Percentiles rank a stretch among this genome's conserved stretches.
phyloP scores from a whole-genome alignment of 2,888 invertebrate species.

The Dexiosoma caninum region DNA sequence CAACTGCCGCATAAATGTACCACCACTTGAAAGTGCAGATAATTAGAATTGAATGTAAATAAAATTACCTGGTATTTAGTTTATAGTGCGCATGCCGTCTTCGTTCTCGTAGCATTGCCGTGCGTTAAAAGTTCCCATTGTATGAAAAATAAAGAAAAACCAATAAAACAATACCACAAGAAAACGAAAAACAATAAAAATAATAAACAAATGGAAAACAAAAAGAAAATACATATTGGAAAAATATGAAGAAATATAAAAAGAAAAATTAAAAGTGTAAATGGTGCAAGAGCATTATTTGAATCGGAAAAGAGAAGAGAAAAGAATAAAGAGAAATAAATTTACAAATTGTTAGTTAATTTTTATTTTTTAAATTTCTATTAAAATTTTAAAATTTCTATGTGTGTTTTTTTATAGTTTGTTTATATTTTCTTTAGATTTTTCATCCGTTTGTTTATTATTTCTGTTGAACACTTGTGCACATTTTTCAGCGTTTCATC shows the following conservation, averaged over 20 bases:
- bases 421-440: slow-evolving; percentile 62
- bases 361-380: background rate
- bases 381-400: too few species aligned
- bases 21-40: too few species aligned
- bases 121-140: slow-evolving; percentile 78
- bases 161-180: slow-evolving; percentile 74
- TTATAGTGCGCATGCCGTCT: slow-evolving; percentile 92
- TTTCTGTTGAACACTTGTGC: slow-evolving; percentile 30
- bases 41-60: background rate
- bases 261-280: background rate
- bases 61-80: slow-evolving; percentile 87
- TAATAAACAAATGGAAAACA: slow-evolving; percentile 60
- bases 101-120: slow-evolving; percentile 89
- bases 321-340: slow-evolving; percentile 5
- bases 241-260: slow-evolving; percentile 5
- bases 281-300: slow-evolving; percentile 14
- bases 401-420: slow-evolving; percentile 35
- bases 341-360: slow-evolving; percentile 50
- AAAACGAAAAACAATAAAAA: slow-evolving; percentile 68
- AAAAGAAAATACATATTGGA: slow-evolving; percentile 50
- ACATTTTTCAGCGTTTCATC: slow-evolving; percentile 36
- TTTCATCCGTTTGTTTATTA: slow-evolving; percentile 39
- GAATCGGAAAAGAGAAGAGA: slow-evolving; percentile 21
- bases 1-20: too few species aligned
- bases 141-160: slow-evolving; percentile 76